Conservation (phyloP, 2,888 invertebrate species). For the Metacarcinus magister region DNA sequence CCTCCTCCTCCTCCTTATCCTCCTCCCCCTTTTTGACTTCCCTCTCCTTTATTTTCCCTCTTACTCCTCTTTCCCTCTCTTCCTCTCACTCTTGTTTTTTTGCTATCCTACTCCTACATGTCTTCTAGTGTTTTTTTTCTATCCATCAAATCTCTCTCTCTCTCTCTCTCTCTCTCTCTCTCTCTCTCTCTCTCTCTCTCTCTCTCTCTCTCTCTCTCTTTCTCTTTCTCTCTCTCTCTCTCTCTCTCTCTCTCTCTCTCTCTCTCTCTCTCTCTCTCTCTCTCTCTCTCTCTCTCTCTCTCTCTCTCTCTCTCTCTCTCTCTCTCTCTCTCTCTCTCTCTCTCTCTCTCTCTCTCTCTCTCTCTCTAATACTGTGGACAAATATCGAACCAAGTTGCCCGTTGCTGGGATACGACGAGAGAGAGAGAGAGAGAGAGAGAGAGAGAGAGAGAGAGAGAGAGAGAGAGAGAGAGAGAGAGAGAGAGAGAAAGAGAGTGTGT, state of each 20-base stretch:
- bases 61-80: too few relatives aligned
- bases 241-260: neutral
- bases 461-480: conserved; percentile 35
- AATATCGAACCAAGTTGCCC: neutral
- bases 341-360: conserved; percentile 51
- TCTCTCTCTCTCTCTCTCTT: neutral
- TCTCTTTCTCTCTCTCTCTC: neutral
- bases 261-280: conserved; percentile 30
- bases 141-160: too few relatives aligned
- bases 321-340: conserved; percentile 63
- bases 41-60: neutral
- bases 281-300: conserved; percentile 43
- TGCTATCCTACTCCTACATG: too few relatives aligned
- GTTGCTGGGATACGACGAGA: neutral
- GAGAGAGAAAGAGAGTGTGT: conserved; percentile 37
- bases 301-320: conserved; percentile 11
- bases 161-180: too few relatives aligned
- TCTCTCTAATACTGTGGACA: conserved; percentile 47
- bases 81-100: too few relatives aligned
- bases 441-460: conserved; percentile 58
- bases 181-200: conserved; percentile 32
- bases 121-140: too few relatives aligned
- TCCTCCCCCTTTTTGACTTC: too few relatives aligned
- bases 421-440: conserved; percentile 47
- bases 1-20: too few relatives aligned